phyloP scores from a whole-genome alignment of 2,888 invertebrate species.

The Phengaris arion region DNA sequence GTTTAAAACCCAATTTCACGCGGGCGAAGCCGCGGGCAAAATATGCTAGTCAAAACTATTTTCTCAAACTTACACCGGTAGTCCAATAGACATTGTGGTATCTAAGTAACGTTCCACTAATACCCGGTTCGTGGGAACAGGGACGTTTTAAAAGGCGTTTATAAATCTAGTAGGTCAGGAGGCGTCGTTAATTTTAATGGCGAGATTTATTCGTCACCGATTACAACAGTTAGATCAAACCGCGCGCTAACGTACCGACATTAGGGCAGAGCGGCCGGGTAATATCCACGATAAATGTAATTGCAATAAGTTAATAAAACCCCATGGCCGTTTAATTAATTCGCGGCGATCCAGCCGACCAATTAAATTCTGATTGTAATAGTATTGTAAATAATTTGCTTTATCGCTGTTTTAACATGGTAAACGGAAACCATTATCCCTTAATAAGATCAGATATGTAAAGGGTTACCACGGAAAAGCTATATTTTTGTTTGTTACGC shows the following conservation, averaged over 20 bases:
- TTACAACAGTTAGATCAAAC: slow-evolving; percentile 67
- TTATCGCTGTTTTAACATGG: slow-evolving; percentile 36
- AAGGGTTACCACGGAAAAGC: slow-evolving; percentile 5
- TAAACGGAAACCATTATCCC: slow-evolving; percentile 18
- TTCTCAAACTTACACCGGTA: neutral
- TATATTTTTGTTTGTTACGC: slow-evolving; percentile 30
- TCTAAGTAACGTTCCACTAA: slow-evolving; percentile 27
- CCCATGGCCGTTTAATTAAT: slow-evolving; percentile 68
- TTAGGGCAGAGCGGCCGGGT: slow-evolving; percentile 49
- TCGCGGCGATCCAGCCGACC: slow-evolving; percentile 64
- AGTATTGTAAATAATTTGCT: slow-evolving; percentile 39
- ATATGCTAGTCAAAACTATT: neutral
- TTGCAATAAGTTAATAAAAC: slow-evolving; percentile 75
- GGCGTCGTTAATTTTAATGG: slow-evolving; percentile 69
- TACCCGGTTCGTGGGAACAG: slow-evolving; percentile 37
- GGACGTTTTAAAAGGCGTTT: slow-evolving; percentile 60
- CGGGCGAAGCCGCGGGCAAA: no score
- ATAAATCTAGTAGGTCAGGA: slow-evolving; percentile 71
- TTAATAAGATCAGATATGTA: slow-evolving; percentile 27
- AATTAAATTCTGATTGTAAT: slow-evolving; percentile 66
- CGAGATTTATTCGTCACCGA: slow-evolving; percentile 70
- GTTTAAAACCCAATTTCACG: no score
- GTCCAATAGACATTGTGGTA: neutral
- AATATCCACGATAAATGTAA: slow-evolving; percentile 70
- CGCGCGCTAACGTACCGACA: slow-evolving; percentile 53